These are phyloP conservation scores for Mormyrus proboscirostris DNA, from an alignment of 2,797 vertebrate genomes.

Conservation along the genomic window DNA sequence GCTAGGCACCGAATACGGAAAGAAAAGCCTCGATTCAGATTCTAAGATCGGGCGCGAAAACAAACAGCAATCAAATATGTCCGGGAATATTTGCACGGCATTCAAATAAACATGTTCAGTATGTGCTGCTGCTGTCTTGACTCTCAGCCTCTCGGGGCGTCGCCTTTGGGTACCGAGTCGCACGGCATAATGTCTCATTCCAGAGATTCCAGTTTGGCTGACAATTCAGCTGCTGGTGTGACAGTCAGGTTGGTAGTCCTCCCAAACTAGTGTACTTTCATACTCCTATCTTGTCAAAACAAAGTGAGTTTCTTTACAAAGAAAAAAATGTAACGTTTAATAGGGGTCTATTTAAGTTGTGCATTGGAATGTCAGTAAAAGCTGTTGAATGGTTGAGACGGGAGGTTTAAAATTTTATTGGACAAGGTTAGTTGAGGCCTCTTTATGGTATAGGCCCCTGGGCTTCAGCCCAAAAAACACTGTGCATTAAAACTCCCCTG, in stretches of 20 bases:
- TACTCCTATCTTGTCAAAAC: background rate
- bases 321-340: background rate
- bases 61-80: background rate
- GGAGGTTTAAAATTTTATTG: background rate
- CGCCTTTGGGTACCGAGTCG: background rate
- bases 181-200: background rate
- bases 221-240: background rate
- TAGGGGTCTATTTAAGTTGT: background rate
- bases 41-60: background rate
- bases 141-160: background rate
- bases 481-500: background rate
- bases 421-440: background rate
- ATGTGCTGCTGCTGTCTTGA: background rate
- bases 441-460: background rate
- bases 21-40: background rate
- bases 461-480: background rate
- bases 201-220: background rate
- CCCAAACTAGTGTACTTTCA: background rate
- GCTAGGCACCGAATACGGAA: background rate
- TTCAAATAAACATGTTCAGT: background rate
- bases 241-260: background rate
- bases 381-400: background rate
- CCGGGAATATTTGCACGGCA: background rate
- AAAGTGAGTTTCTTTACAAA: background rate
- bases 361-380: background rate